Percentiles rank a stretch among this genome's conserved stretches.
phyloP scores from a whole-genome alignment of 92 coral and sea anemone genomes.

The Ricordea florida region DNA sequence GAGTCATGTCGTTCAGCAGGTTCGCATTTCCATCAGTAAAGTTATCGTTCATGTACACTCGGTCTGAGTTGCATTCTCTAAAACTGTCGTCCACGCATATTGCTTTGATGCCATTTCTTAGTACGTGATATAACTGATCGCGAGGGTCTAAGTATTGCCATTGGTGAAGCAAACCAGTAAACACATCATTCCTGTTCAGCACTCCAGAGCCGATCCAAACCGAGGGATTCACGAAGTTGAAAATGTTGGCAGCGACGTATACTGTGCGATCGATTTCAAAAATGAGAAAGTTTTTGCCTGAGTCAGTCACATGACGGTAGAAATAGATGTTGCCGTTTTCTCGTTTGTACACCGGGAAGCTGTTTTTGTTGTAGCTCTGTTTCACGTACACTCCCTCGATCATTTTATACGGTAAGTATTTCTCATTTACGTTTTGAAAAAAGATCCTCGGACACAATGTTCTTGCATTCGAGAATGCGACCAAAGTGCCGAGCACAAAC shows the following conservation, averaged over 20 bases:
- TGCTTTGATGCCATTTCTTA: constrained; percentile 35
- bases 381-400: constrained; percentile 72
- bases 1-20: constrained; percentile 31
- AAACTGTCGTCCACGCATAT: constrained; percentile 79
- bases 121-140: not conserved
- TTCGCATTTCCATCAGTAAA: constrained; percentile 21
- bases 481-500: not conserved
- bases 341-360: constrained; percentile 68
- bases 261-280: constrained; percentile 34
- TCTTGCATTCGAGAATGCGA: constrained; percentile 7
- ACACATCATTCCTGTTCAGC: constrained; percentile 49
- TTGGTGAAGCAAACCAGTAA: constrained; percentile 40
- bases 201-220: constrained; percentile 53
- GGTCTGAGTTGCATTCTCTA: constrained; percentile 73
- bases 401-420: constrained; percentile 58
- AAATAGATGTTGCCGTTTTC: constrained; percentile 52
- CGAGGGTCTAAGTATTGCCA: constrained; percentile 56
- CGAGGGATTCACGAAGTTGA: constrained; percentile 6
- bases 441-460: constrained; percentile 67
- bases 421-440: constrained; percentile 58
- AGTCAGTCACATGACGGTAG: not conserved
- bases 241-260: constrained; percentile 37
- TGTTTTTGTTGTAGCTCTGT: constrained; percentile 36
- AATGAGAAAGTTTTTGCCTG: constrained; percentile 1
- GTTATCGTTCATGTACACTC: constrained; percentile 58